Base-by-base conservation (phyloP, 2,888 invertebrate genomes). In the Heliconius aoede region DNA sequence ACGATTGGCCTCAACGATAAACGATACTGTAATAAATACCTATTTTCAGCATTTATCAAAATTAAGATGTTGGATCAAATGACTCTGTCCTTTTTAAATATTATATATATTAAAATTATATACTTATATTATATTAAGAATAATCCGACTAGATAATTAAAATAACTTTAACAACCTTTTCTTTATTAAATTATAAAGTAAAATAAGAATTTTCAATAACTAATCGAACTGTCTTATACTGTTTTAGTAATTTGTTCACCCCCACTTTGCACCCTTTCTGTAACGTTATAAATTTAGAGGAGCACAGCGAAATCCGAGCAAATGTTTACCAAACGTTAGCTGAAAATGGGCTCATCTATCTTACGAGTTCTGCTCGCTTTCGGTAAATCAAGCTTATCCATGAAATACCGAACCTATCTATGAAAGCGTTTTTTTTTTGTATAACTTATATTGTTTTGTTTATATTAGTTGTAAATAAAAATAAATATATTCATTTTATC, bases 261-360 rank as follows among this genome's bases (percentile, higher is more conserved):
- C 58, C 30, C 75, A 36, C 75, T 75, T 71, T 75, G 71, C 75
- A 64, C 71, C 76, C 76, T 76, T 76, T 78, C 72, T 72, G 72
- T 64, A 62, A 68, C 72, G 72, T 77, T 74, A 78, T 76, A 78
- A 79, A 77, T 73, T 73, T 73, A 71, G 62, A 62, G 73, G 69
- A 68, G 77, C 73, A 77, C 65, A 67, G 73, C 79, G 61, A 77
- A 79, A 79, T 79, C 77, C 77, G 60, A 73, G 73, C 79, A 75
- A 79, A 79, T 78, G 77, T 79, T 78, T 78, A 76, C 78, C 67
- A 46, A 76, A 58, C 73, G 76, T 69, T 72, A 60, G 68, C 72
- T 72, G 76, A 72, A 76, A 74, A 72, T 76, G 58, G 78, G 74
- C 76, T 76, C 78, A 79, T 79, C 76, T 78, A 79, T 79, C 76